Evolutionary conservation across 2,888 invertebrate species (phyloP).

Genomic region (Acrobasis suavella): DNA sequence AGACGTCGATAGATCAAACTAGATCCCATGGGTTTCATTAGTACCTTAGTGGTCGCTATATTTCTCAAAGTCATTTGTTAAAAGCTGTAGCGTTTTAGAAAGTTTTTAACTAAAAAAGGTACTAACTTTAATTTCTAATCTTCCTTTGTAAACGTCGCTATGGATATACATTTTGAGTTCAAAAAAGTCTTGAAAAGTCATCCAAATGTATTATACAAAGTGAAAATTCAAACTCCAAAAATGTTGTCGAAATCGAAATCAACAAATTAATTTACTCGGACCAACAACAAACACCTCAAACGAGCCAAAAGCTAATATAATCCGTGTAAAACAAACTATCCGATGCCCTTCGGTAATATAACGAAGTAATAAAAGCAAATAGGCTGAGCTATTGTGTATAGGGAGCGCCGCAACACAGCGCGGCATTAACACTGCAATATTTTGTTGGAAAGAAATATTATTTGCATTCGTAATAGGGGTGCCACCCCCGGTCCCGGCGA

Average conservation of each 20-base stretch:
- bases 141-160: too few relatives aligned
- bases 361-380: slow-evolving; percentile 70
- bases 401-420: slow-evolving; percentile 70
- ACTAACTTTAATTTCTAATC: too few relatives aligned
- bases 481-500: slow-evolving; percentile 42
- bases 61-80: too few relatives aligned
- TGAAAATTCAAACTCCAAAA: too few relatives aligned
- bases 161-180: too few relatives aligned
- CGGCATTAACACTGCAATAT: slow-evolving; percentile 76
- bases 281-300: slow-evolving; percentile 26
- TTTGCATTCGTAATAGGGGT: slow-evolving; percentile 73
- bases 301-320: slow-evolving; percentile 27
- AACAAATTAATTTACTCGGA: slow-evolving; percentile 11
- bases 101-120: too few relatives aligned
- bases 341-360: slow-evolving; percentile 65
- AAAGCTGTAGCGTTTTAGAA: too few relatives aligned
- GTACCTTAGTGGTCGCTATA: too few relatives aligned
- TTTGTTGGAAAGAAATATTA: slow-evolving; percentile 76
- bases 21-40: too few relatives aligned
- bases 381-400: slow-evolving; percentile 61
- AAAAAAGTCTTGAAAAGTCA: too few relatives aligned
- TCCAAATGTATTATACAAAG: too few relatives aligned
- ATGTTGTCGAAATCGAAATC: background rate
- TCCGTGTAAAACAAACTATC: slow-evolving; percentile 38
- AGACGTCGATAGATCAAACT: too few relatives aligned